Base-by-base conservation (phyloP, 2,797 vertebrate genomes). In the Alfaro cultratus region DNA sequence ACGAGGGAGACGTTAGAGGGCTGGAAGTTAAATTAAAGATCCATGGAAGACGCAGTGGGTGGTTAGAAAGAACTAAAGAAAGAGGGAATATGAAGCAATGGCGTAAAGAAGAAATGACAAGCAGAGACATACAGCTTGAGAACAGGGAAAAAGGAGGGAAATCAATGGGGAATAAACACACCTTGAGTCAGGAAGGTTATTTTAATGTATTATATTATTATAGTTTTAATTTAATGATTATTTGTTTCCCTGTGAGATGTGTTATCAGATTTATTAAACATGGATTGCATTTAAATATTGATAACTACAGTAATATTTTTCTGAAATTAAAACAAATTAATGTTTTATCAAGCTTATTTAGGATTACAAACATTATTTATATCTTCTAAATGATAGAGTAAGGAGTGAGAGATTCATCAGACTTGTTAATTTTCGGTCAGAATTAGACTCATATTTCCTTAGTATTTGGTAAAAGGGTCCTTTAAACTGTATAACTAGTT, bases 41-140 rank as follows among this genome's bases (percentile, higher is more conserved):
- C 73, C 83, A 29, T 51, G 34, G 15, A 51, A 79, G 82, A 81
- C 73, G 73, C 75, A 62, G 43, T 7, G 41, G 76, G 41, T 41
- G 71, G 73, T 81, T 57, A 45, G 49, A 49, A 72, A 80, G n/a
- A 53, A 49, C 68, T 13, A 57, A 43, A 53, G 75, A 80, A n/a
- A 64, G 16, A 9, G 6, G 18, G 16, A 64, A 60, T 60, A 31
- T 1, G 0, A 60, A 29, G 4, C 4, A 29, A 31, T 29, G 55
- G 55, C 15, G 55, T 55, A 60, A 60, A 60, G 57, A 60, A 31
- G 67, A 81, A 86, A 87, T 80, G 80, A 74, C 80, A 86, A 75
- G 43, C 4, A 0, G 43, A 81, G 71, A 77, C 75, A 73, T 51
- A 55, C 41, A 81, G 78, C 79, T n/a, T 41, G 74, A 80, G 45